Evolutionary conservation across 2,797 vertebrate species (phyloP).

Genomic region (Steatocranus sp.): DNA sequence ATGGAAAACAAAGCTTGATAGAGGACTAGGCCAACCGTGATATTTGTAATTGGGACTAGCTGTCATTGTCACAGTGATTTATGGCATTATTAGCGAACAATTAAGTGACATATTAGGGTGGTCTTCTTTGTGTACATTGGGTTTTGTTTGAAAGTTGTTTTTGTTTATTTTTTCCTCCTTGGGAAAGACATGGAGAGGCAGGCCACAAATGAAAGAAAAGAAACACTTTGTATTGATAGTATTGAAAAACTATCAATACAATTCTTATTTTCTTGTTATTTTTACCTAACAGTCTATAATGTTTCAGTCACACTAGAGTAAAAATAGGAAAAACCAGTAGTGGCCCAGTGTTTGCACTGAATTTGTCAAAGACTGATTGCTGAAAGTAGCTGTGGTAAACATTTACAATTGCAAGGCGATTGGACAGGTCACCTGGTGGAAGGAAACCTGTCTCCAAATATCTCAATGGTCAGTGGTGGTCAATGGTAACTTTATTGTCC

Average conservation of each 20-base stretch:
- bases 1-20: constrained; percentile 51
- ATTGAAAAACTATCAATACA: too few species aligned
- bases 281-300: background rate
- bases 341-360: background rate
- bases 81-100: constrained; percentile 89
- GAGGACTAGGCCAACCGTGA: constrained; percentile 56
- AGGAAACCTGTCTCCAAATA: background rate
- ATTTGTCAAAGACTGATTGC: background rate
- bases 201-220: background rate
- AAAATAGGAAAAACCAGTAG: background rate
- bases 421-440: background rate
- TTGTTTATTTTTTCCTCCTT: background rate
- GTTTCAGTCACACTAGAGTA: background rate
- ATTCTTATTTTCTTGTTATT: background rate
- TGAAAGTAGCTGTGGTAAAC: background rate
- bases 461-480: background rate
- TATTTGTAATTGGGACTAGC: constrained; percentile 75
- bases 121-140: constrained; percentile 56
- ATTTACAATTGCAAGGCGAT: background rate
- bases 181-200: background rate
- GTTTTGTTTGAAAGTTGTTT: constrained; percentile 26
- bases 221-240: too few species aligned
- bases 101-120: constrained; percentile 77
- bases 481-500: background rate
- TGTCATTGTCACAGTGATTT: constrained; percentile 87